phyloP scores from a whole-genome alignment of 92 coral and sea anemone genomes.

The Palythoa grandiflora region DNA sequence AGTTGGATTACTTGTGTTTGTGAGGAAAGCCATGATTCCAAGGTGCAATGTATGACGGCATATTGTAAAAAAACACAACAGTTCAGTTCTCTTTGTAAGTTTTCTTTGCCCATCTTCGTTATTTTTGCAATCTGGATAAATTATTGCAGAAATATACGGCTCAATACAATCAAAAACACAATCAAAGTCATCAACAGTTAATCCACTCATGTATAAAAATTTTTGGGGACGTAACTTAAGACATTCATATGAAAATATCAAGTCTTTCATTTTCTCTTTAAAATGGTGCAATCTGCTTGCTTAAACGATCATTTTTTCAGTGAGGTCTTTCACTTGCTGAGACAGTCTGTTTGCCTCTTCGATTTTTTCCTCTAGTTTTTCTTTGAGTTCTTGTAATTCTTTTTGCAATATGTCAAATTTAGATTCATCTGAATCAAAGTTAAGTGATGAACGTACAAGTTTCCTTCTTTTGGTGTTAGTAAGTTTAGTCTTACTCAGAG shows the following conservation, averaged over 20 bases:
- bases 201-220: slow-evolving; percentile 61
- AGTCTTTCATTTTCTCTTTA: slow-evolving; percentile 45
- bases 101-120: slow-evolving; percentile 45
- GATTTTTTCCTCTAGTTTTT: slow-evolving; percentile 42
- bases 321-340: slow-evolving; percentile 49
- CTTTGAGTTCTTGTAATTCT: slow-evolving; percentile 55
- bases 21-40: slow-evolving; percentile 60
- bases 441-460: slow-evolving; percentile 30
- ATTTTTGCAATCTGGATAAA: slow-evolving; percentile 6
- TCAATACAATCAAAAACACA: slow-evolving; percentile 65
- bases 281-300: slow-evolving; percentile 36
- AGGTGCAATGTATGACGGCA: slow-evolving; percentile 63
- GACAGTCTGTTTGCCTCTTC: slow-evolving; percentile 47
- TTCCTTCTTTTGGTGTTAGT: slow-evolving; percentile 57
- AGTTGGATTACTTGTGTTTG: slow-evolving; percentile 52
- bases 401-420: slow-evolving; percentile 52
- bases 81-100: slow-evolving; percentile 59
- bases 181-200: slow-evolving; percentile 58
- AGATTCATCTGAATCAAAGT: slow-evolving; percentile 40
- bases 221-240: slow-evolving; percentile 43
- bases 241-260: slow-evolving; percentile 51
- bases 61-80: slow-evolving; percentile 64
- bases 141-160: neutral
- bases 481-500: slow-evolving; percentile 36
- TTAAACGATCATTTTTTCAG: slow-evolving; percentile 47